A percentile compares a stretch with the other conserved stretches of the same genome.
Conservation (phyloP, 2,888 invertebrate species). For the Conomelus anceps region DNA sequence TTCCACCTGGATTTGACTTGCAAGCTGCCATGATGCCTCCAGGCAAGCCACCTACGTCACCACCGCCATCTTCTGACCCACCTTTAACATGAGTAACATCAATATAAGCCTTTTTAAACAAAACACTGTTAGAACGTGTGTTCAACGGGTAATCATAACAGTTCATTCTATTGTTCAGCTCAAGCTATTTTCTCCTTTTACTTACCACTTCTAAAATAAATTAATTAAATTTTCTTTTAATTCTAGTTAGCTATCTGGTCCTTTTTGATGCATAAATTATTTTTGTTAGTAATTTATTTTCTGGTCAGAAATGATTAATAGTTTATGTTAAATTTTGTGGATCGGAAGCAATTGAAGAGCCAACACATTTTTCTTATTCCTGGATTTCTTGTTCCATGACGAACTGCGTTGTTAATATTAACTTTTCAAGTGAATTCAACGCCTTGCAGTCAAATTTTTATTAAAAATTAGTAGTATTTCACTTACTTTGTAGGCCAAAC, state of each 20-base stretch:
- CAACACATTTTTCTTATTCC: no score
- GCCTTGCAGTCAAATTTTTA: no score
- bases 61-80: conserved; percentile 37
- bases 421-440: no score
- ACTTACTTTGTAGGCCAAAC: no score
- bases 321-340: not conserved
- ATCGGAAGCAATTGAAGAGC: not conserved
- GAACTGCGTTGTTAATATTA: no score
- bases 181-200: not conserved
- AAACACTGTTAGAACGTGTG: not conserved
- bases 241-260: no score
- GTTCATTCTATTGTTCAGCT: not conserved
- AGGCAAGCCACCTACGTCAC: conserved; percentile 41
- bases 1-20: conserved; percentile 38
- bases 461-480: no score
- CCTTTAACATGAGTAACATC: conserved; percentile 23
- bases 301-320: not conserved
- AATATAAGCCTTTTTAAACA: not conserved
- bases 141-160: not conserved
- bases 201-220: not conserved
- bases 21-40: conserved; percentile 37
- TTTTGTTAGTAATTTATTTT: no score
- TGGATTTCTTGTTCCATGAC: no score
- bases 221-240: not conserved
- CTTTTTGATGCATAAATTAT: no score